Base-by-base conservation (phyloP, 2,797 vertebrate species). In the Hyperoplus immaculatus region DNA sequence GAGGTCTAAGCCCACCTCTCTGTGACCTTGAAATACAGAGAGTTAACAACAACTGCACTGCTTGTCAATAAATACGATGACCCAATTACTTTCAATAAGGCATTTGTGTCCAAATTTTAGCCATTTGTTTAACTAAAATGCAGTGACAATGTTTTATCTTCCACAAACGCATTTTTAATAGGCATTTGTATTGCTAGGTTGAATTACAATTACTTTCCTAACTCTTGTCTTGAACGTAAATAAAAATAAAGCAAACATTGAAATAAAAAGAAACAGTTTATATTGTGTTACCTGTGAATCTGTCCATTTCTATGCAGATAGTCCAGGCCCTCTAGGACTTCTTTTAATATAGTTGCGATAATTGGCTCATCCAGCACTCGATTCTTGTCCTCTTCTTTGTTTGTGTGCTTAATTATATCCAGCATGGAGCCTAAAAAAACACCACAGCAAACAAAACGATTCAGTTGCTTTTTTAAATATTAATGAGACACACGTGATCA, bases 271-370 rank as follows among this genome's bases (percentile, higher is more conserved):
- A 2, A 46, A 60, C 6, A 38, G 57, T 54, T 47, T 1, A 46
- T 69, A 41, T 29, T 29, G n/a, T 45, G 45, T 89, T 95, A 99
- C 98, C 98, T 96, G 95, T 99, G 98, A 90, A 99, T 99, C 90
- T 99, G 98, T 73, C 98, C 98, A 10, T 99, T 98, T 93, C 96
- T 97, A 93, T 99, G 98, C 39, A 99, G 95, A 89, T 99, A 99
- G 91, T 99, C 98, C 89, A 99, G 95, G 36, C 97, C 98, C 87
- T 99, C 98, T 41, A 99, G 93, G 88, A 99, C 98, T 88, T 99
- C 98, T 86, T 97, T 99, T 87, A 99, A 96, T 92, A 99, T 99
- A 41, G 97, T 97, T 78, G 98, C 97, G 88, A 99, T 99, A 49
- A 98, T 96, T n/a, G 97, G 94, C 89, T 99, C 98, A 77, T 99